These are phyloP conservation scores for Agriopis leucophaearia DNA, from an alignment of 2,888 invertebrate genomes.

Conservation along the genomic window DNA sequence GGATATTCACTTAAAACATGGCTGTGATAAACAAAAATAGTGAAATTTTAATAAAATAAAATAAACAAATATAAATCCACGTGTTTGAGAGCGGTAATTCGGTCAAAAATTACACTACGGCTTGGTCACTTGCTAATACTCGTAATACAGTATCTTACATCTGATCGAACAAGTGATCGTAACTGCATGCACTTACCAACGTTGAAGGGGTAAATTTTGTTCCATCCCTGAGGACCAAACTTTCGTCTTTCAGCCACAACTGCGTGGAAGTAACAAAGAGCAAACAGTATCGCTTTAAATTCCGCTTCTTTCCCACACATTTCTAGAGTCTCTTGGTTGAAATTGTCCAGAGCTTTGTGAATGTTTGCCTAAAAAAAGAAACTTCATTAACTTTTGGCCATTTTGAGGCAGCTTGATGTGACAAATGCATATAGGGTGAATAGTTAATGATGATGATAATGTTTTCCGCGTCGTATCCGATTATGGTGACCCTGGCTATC, in stretches of 20 bases:
- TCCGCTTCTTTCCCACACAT: constrained; percentile 98
- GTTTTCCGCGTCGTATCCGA: no score
- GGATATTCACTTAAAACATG: no score
- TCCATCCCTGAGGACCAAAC: constrained; percentile 98
- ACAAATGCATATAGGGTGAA: background rate
- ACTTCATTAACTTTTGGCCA: background rate
- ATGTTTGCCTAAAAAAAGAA: constrained; percentile 91
- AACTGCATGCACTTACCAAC: constrained; percentile 85
- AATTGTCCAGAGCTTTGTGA: constrained; percentile 97
- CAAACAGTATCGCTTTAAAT: constrained; percentile 97
- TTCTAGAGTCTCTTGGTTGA: constrained; percentile 97
- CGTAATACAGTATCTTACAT: no score
- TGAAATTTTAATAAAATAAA: no score
- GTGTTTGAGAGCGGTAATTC: background rate
- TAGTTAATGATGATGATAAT: no score
- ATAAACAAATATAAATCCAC: no score
- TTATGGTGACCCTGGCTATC: no score
- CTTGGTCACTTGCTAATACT: background rate
- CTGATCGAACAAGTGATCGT: no score
- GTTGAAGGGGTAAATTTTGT: constrained; percentile 98
- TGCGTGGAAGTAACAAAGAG: constrained; percentile 98
- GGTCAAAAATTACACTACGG: background rate
- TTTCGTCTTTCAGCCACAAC: constrained; percentile 97
- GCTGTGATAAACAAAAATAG: no score
- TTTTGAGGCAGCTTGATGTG: background rate